phyloP scores from a whole-genome alignment of 2,888 invertebrate genomes.

The Aspidapion aeneum region DNA sequence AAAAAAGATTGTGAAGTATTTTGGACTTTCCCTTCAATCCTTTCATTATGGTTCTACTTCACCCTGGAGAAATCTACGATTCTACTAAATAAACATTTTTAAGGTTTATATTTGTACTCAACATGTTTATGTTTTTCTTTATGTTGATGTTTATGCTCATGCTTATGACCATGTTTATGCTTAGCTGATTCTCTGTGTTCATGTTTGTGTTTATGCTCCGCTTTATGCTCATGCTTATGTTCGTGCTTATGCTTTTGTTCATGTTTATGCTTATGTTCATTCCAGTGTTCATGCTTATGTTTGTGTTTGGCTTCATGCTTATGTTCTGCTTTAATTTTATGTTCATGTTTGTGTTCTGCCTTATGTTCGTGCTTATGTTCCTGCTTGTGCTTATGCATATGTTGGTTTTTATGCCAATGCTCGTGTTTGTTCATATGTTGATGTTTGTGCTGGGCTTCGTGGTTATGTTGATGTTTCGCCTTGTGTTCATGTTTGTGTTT shows the following conservation, averaged over 20 bases:
- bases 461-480: slow-evolving; percentile 27
- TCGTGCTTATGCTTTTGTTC: slow-evolving; percentile 22
- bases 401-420: slow-evolving; percentile 27
- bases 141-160: slow-evolving; percentile 23
- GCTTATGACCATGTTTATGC: slow-evolving; percentile 26
- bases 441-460: slow-evolving; percentile 23
- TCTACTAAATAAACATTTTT: too few species aligned
- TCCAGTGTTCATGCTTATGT: slow-evolving; percentile 25
- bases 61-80: too few species aligned
- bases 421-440: slow-evolving; percentile 23
- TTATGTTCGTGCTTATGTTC: slow-evolving; percentile 21
- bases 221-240: slow-evolving; percentile 16
- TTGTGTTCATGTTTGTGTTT: slow-evolving; percentile 27
- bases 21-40: too few species aligned
- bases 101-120: not conserved
- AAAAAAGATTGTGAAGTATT: too few species aligned
- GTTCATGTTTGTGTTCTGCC: slow-evolving; percentile 14
- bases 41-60: too few species aligned
- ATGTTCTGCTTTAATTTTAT: slow-evolving; percentile 21
- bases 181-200: slow-evolving; percentile 11
- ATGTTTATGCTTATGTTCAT: slow-evolving; percentile 23
- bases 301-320: slow-evolving; percentile 27
- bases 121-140: slow-evolving; percentile 24
- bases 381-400: slow-evolving; percentile 18
- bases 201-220: slow-evolving; percentile 13